Conservation (phyloP, 1,140 invertebrate species). For the Stenopsyche tienmushanensis region DNA sequence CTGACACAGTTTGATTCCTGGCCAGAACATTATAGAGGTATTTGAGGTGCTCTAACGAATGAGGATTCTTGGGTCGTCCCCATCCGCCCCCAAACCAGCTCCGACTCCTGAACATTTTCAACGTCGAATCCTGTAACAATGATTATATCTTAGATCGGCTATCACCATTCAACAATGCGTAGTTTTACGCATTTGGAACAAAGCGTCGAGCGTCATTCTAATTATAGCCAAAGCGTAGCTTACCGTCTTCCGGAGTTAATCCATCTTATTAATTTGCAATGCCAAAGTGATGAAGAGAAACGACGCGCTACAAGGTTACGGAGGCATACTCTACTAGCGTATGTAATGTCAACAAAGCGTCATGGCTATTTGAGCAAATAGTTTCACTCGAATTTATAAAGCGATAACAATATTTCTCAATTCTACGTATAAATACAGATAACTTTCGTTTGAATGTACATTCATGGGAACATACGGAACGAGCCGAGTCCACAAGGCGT, state of each 20-base stretch:
- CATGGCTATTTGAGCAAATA: not conserved
- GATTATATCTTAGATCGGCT: not conserved
- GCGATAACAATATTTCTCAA: not conserved
- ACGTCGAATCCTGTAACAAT: not conserved
- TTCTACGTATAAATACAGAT: not conserved
- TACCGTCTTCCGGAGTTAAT: too few relatives aligned
- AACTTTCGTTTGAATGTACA: not conserved
- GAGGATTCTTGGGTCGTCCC: constrained; percentile 92
- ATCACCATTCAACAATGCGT: not conserved
- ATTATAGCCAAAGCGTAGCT: too few relatives aligned
- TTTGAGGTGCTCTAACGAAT: constrained; percentile 95
- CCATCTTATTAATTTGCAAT: not conserved
- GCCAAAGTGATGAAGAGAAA: not conserved
- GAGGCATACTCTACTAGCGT: not conserved
- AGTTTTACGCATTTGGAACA: too few relatives aligned
- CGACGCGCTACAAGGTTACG: not conserved
- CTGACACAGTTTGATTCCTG: constrained; percentile 96
- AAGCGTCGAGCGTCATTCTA: too few relatives aligned
- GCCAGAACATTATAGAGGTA: constrained; percentile 94
- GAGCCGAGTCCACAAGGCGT: too few relatives aligned
- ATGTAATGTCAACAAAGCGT: not conserved
- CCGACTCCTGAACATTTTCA: constrained; percentile 77
- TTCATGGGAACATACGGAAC: too few relatives aligned
- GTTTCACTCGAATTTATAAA: too few relatives aligned
- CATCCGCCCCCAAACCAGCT: constrained; percentile 85